phyloP scores from a whole-genome alignment of 2,113 vertebrate species.

The Himantopus leucocephalus region DNA sequence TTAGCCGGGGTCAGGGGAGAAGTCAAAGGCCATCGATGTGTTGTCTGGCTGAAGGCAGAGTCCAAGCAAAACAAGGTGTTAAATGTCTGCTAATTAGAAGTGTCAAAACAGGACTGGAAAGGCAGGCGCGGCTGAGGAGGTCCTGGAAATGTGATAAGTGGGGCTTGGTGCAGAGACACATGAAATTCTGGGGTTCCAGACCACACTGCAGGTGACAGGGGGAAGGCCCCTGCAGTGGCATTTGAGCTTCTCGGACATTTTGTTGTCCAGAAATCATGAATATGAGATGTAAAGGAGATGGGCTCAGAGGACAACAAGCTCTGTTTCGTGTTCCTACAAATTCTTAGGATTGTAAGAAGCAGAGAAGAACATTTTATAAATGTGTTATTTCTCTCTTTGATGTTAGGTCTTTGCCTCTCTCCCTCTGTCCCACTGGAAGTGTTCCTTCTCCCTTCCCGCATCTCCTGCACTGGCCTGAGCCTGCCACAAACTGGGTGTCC shows the following conservation, averaged over 20 bases:
- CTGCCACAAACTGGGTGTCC: not conserved
- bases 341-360: not conserved
- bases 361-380: not conserved
- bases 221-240: not conserved
- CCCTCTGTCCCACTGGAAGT: not conserved
- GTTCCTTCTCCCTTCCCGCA: not conserved
- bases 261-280: not conserved
- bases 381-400: not conserved
- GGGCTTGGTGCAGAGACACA: not conserved
- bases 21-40: slow-evolving; percentile 67
- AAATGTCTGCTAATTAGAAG: slow-evolving; percentile 73
- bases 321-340: not conserved
- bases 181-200: not conserved
- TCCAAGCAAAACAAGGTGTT: slow-evolving; percentile 74
- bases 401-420: not conserved
- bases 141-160: not conserved
- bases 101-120: slow-evolving; percentile 53
- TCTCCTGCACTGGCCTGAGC: not conserved
- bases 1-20: slow-evolving; percentile 32
- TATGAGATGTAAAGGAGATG: not conserved
- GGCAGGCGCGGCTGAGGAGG: not conserved
- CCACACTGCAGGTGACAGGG: not conserved
- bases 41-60: slow-evolving; percentile 66
- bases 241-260: not conserved
- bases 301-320: not conserved